phyloP scores from a whole-genome alignment of 1,140 invertebrate genomes.

The fruit fly (Drosophila melanogaster) region Release_6_plus_ISO1_MT NT_037436.4:183501-184000 shows the following conservation, averaged over 20 bases:
- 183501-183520: slow-evolving; percentile 71
- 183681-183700: slow-evolving; percentile 87
- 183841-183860: slow-evolving; percentile 84
- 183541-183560: slow-evolving; percentile 85
- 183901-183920: slow-evolving; percentile 87
- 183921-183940: slow-evolving; percentile 85
- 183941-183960: slow-evolving; percentile 85
- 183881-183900: slow-evolving; percentile 86
- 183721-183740: not conserved
- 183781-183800: slow-evolving; percentile 73
- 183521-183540: slow-evolving; percentile 84
- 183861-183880: slow-evolving; percentile 89
- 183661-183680: slow-evolving; percentile 85
- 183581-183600: slow-evolving; percentile 84
- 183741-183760: slow-evolving; percentile 47
- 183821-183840: slow-evolving; percentile 3
- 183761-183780: slow-evolving; percentile 75
- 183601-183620: slow-evolving; percentile 82
- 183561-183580: slow-evolving; percentile 84
- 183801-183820: slow-evolving; percentile 59
- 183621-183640: slow-evolving; percentile 89
- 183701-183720: slow-evolving; percentile 81
- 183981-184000: slow-evolving; percentile 84
- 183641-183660: slow-evolving; percentile 87
- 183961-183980: slow-evolving; percentile 87